Percentiles rank a stretch among this genome's conserved stretches.
These are phyloP conservation scores for Varroa destructor DNA, from an alignment of 1,140 invertebrate species.

Conservation along the genomic window DNA sequence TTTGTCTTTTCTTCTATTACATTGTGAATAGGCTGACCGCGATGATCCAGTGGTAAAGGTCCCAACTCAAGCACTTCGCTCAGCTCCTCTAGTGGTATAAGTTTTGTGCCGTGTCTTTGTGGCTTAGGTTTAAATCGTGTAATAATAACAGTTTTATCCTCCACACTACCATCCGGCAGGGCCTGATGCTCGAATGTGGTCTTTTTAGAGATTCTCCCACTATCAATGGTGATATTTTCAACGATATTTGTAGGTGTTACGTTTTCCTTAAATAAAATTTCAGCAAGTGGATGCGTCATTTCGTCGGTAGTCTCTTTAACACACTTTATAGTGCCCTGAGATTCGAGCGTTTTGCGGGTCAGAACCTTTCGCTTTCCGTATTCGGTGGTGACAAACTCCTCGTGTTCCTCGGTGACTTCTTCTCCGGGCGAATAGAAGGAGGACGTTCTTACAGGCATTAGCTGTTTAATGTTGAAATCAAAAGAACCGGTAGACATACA, in stretches of 20 bases:
- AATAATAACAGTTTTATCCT: not conserved
- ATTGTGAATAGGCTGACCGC: not conserved
- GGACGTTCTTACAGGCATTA: constrained; percentile 1
- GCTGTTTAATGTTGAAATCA: not conserved
- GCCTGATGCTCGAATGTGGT: not conserved
- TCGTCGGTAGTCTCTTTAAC: constrained; percentile 2
- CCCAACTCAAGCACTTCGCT: constrained; percentile 3
- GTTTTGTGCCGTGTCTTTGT: not conserved
- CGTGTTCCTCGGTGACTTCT: not conserved
- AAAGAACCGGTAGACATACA: not conserved
- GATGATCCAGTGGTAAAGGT: not conserved
- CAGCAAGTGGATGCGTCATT: not conserved
- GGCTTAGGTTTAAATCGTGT: not conserved
- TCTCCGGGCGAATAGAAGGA: not conserved
- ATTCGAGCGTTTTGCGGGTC: constrained; percentile 11
- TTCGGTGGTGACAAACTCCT: not conserved
- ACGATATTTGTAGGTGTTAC: not conserved
- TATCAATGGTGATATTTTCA: not conserved
- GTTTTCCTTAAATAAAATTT: not conserved
- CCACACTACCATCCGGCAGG: not conserved
- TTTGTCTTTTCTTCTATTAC: constrained; percentile 5
- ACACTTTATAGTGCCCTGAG: not conserved
- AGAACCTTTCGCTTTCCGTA: not conserved
- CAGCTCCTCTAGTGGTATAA: not conserved
- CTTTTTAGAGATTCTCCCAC: constrained; percentile 10